Evolutionary conservation across 2,888 invertebrate species (phyloP).

Genomic region (Torymus tubicola): DNA sequence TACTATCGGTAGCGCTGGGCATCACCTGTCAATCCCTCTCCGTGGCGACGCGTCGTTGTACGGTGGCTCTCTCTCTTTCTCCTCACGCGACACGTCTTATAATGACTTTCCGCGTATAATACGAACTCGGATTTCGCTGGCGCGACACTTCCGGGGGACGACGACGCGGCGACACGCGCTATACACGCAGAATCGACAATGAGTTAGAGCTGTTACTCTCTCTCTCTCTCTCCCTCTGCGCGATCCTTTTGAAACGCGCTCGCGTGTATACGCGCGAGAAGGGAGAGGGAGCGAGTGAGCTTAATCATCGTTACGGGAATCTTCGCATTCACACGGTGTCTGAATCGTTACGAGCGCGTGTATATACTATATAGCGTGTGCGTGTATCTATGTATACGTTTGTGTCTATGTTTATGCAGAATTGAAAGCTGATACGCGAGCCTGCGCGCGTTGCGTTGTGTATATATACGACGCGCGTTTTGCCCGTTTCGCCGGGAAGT

Average conservation of each 20-base stretch:
- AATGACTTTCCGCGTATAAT: conserved; percentile 37
- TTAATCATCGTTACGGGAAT: conserved; percentile 52
- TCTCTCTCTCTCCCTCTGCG: neutral
- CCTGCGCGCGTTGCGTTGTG: neutral
- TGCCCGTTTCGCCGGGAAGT: neutral
- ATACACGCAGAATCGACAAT: conserved; percentile 45
- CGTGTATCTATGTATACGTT: neutral
- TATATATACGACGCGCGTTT: too few species aligned
- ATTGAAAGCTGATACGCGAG: conserved; percentile 34
- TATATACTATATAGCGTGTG: neutral
- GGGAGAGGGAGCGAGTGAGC: neutral
- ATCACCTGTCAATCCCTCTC: conserved; percentile 33
- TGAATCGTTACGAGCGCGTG: neutral
- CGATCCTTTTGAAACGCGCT: neutral
- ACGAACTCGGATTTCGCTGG: conserved; percentile 42
- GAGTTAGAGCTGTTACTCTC: neutral
- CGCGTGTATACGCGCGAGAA: neutral
- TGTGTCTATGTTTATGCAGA: neutral
- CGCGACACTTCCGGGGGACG: conserved; percentile 51
- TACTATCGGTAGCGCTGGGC: conserved; percentile 5
- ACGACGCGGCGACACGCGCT: neutral
- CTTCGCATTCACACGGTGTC: conserved; percentile 41
- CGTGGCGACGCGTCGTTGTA: neutral
- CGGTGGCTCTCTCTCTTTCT: neutral
- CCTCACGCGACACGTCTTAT: conserved; percentile 7